Evolutionary conservation across 2,797 vertebrate species (phyloP).

Genomic region (Rhadinocentrus ornatus): DNA sequence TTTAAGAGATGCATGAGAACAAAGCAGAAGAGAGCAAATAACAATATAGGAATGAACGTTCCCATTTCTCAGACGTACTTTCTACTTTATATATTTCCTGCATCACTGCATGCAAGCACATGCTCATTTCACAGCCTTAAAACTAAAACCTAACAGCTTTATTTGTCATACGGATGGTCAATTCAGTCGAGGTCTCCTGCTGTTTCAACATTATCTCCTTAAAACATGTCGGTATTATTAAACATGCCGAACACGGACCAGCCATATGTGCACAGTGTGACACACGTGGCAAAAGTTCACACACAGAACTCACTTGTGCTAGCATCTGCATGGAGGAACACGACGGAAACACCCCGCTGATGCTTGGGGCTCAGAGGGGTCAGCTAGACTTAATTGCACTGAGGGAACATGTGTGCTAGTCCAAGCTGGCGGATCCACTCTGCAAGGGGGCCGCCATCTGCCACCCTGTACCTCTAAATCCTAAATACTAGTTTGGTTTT

Average conservation of each 20-base stretch:
- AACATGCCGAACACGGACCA: slow-evolving; percentile 71
- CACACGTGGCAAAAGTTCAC: slow-evolving; percentile 51
- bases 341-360: slow-evolving; percentile 77
- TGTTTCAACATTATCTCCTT: slow-evolving; percentile 59
- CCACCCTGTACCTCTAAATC: slow-evolving; percentile 58
- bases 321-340: slow-evolving; percentile 75
- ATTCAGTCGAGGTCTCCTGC: slow-evolving; percentile 61
- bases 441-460: slow-evolving; percentile 76
- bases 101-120: slow-evolving; percentile 20
- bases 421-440: slow-evolving; percentile 68
- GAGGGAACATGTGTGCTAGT: slow-evolving; percentile 77
- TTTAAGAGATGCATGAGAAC: slow-evolving; percentile 62
- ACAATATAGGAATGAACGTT: slow-evolving; percentile 38
- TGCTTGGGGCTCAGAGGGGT: slow-evolving; percentile 73
- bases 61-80: slow-evolving; percentile 39
- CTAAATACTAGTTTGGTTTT: slow-evolving; percentile 60
- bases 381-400: slow-evolving; percentile 80
- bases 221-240: slow-evolving; percentile 69
- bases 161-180: slow-evolving; percentile 65
- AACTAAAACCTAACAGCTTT: slow-evolving; percentile 58
- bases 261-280: slow-evolving; percentile 81
- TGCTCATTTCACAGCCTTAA: slow-evolving; percentile 31
- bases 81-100: slow-evolving; percentile 44
- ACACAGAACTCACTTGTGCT: slow-evolving; percentile 50
- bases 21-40: slow-evolving; percentile 58